Conservation (phyloP, 2,888 invertebrate species). For the Diadromus collaris region DNA sequence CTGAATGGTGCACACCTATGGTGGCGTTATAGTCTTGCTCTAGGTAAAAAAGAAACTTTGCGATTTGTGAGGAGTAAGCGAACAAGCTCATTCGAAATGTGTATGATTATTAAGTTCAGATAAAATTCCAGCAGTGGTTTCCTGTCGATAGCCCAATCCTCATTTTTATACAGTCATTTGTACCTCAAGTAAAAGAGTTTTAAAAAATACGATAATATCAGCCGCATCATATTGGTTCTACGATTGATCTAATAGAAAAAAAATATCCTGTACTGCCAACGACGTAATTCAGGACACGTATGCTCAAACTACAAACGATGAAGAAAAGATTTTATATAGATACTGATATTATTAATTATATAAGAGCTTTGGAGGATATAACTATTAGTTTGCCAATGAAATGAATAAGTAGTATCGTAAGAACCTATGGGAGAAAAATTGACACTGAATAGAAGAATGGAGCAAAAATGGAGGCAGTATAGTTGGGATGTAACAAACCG, state of each 20-base stretch:
- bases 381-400: conserved; percentile 54
- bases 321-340: conserved; percentile 58
- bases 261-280: conserved; percentile 65
- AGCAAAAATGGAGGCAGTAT: background rate
- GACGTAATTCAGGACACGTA: conserved; percentile 59
- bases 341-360: conserved; percentile 48
- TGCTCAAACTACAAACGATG: conserved; percentile 63
- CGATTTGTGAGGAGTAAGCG: conserved; percentile 18
- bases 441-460: conserved; percentile 2
- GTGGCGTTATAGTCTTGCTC: conserved; percentile 67
- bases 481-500: conserved; percentile 14
- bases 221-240: conserved; percentile 48
- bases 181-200: conserved; percentile 29
- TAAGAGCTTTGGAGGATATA: conserved; percentile 45
- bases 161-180: conserved; percentile 50
- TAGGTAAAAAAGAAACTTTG: conserved; percentile 38
- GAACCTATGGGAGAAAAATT: conserved; percentile 31
- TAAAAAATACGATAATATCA: conserved; percentile 25
- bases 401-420: conserved; percentile 46
- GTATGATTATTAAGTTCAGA: conserved; percentile 62
- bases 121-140: conserved; percentile 47
- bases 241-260: conserved; percentile 42
- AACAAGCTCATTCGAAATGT: conserved; percentile 25
- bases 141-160: conserved; percentile 48
- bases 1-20: background rate